Base-by-base conservation (phyloP, 2,113 vertebrate genomes). In the Natator depressus region DNA sequence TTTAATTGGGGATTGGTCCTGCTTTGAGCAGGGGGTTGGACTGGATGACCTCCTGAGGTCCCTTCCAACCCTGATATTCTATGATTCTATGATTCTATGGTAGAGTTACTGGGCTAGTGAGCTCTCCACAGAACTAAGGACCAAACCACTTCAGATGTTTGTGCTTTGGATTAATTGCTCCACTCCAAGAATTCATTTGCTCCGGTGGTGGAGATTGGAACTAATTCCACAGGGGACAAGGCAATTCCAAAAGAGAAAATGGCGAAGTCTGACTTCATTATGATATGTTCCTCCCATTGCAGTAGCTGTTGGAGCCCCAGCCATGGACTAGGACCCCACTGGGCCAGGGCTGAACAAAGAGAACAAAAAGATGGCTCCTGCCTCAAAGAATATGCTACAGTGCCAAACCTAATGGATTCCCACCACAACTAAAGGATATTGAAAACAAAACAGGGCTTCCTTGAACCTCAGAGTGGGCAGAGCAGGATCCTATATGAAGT, bases 51-150 rank as follows among this genome's bases (percentile, higher is more conserved):
- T n/a, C n/a, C n/a, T n/a, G n/a, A n/a, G n/a, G n/a, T n/a, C n/a
- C n/a, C n/a, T n/a, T n/a, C n/a, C n/a, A n/a, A n/a, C n/a, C n/a
- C n/a, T n/a, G n/a, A n/a, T n/a, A n/a, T n/a, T n/a, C n/a, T n/a
- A n/a, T n/a, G n/a, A n/a, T n/a, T n/a, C n/a, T n/a, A n/a, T n/a
- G n/a, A n/a, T n/a, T n/a, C n/a, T n/a, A n/a, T n/a, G n/a, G n/a
- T 59, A 29, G 57, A 10, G 24, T 10, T 59, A 11, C 10, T 11
- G 84, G 65, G 62, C 42, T 0, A 0, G 65, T 42, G 82, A 59
- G 50, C 7, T 46, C 81, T 89, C 69, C 47, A 76, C 78, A 59
- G 72, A 5, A 24, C 78, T 22, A 84, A 53, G 50, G 51, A 83
- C 62, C n/a, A 8, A 31, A 6, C 46, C 35, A 51, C 25, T 80